phyloP scores from a whole-genome alignment of 2,888 invertebrate species.

The Papilio demoleus region DNA sequence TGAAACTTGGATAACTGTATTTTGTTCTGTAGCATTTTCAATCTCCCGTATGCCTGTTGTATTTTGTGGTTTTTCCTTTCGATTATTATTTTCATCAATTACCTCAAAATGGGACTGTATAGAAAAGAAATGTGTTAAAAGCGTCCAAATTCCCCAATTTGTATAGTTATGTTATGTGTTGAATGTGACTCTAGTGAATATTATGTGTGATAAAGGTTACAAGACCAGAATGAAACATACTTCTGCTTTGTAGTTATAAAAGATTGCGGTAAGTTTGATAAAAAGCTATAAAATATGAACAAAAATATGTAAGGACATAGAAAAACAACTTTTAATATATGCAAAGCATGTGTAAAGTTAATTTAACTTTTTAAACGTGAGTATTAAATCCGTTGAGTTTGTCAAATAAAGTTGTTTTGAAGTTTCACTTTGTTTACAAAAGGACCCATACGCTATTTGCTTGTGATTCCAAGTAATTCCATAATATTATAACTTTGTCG shows the following conservation, averaged over 20 bases:
- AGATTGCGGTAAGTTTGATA: slow-evolving; percentile 71
- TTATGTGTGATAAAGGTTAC: slow-evolving; percentile 76
- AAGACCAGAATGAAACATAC: slow-evolving; percentile 79
- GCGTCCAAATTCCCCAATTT: slow-evolving; percentile 45
- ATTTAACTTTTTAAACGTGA: slow-evolving; percentile 51
- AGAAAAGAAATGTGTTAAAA: slow-evolving; percentile 58
- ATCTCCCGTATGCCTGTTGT: slow-evolving; percentile 59
- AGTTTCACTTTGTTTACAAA: slow-evolving; percentile 47
- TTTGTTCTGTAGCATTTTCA: slow-evolving; percentile 52
- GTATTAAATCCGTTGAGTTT: slow-evolving; percentile 71
- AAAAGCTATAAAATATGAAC: slow-evolving; percentile 48
- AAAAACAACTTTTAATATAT: slow-evolving; percentile 30
- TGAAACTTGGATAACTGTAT: slow-evolving; percentile 26
- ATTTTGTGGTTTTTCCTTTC: slow-evolving; percentile 67
- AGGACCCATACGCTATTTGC: slow-evolving; percentile 33
- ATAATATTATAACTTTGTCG: slow-evolving; percentile 31
- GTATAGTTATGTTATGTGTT: slow-evolving; percentile 36
- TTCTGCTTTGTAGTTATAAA: slow-evolving; percentile 69
- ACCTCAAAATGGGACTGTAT: slow-evolving; percentile 74
- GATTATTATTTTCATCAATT: slow-evolving; percentile 73
- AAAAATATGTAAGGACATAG: slow-evolving; percentile 30
- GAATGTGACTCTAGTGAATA: slow-evolving; percentile 47
- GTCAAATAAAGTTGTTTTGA: slow-evolving; percentile 46
- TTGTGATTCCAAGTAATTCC: slow-evolving; percentile 27
- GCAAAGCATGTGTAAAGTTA: slow-evolving; percentile 8